Evolutionary conservation across 1,140 invertebrate genomes (phyloP), one percentile per base, ranked within the genome.

Genomic region (Aphidius ervi): DNA sequence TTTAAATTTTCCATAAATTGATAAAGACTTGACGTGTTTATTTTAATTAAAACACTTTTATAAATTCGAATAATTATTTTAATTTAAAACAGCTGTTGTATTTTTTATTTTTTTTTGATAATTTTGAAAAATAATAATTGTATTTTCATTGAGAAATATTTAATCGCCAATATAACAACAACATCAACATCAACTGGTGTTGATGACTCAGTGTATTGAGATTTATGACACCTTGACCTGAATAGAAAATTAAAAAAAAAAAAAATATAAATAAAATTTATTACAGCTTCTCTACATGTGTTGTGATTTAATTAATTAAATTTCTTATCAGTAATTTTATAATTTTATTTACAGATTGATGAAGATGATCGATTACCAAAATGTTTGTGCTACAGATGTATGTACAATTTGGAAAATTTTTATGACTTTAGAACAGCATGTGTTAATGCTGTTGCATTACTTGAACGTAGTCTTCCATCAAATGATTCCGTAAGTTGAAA

Each of bases 321-420:
- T n/a, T 41, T 40, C 16, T 8, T 56, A 20, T 52, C 54, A 46
- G 47, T 47, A 8, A 49, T 49, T 49, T 20, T 37, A n/a, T 49
- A 53, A 63, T 59, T 60, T 61, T 37, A 63, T 65, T 76, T 74
- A 45, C 70, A 82, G 81, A 76, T 83, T 47, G 69, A 69, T 20
- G 78, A 82, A 62, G 70, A 78, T 64, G 81, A 83, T 67, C 62
- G 72, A 8, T 63, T 82, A 49, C 82, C 82, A 52, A 82, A 82
- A 67, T 79, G 74, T 59, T 66, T 82, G 40, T 83, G 82, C 71
- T 81, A 79, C 66, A 72, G 79, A 62, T 83, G 82, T 64, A 81
- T 82, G 70, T 82, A 77, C 71, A 81, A 81, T 70, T 71, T 83
- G 67, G 81, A 83, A 69, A 82, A 81, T 67, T 82, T 81, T 71